Evolutionary conservation across 1,140 invertebrate species (phyloP).

Genomic region (Arion vulgaris): DNA sequence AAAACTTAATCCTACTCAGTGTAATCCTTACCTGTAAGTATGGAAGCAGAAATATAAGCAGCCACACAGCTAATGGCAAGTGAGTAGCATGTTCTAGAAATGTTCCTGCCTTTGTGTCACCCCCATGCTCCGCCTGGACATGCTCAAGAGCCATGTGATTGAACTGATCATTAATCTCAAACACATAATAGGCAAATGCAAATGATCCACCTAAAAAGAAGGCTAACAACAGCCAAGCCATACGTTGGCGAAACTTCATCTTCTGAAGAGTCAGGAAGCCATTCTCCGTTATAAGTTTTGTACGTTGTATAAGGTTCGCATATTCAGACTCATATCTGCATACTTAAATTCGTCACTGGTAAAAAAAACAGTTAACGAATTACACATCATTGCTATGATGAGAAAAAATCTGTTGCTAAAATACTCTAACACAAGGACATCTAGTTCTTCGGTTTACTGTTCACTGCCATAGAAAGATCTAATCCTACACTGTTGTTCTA

Average conservation of each 20-base stretch:
- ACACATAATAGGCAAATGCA: slow-evolving; percentile 64
- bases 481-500: no score
- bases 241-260: slow-evolving; percentile 68
- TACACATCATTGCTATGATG: no score
- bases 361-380: no score
- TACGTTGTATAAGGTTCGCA: neutral
- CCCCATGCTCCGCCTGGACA: slow-evolving; percentile 53
- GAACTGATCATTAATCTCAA: slow-evolving; percentile 67
- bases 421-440: no score
- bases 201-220: slow-evolving; percentile 56
- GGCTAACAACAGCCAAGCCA: slow-evolving; percentile 60
- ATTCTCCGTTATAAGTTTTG: no score
- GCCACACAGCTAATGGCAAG: slow-evolving; percentile 58
- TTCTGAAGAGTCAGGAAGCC: neutral
- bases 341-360: neutral
- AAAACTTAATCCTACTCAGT: no score
- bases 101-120: slow-evolving; percentile 28
- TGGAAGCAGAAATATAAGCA: slow-evolving; percentile 58
- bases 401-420: no score
- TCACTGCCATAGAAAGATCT: no score
- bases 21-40: slow-evolving; percentile 58
- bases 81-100: slow-evolving; percentile 61
- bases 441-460: no score
- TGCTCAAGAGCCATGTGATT: slow-evolving; percentile 65
- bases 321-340: neutral